Evolutionary conservation across 1,140 invertebrate genomes (phyloP), one percentile per base, ranked within the genome.

Genomic region (Catajapyx aquilonaris): DNA sequence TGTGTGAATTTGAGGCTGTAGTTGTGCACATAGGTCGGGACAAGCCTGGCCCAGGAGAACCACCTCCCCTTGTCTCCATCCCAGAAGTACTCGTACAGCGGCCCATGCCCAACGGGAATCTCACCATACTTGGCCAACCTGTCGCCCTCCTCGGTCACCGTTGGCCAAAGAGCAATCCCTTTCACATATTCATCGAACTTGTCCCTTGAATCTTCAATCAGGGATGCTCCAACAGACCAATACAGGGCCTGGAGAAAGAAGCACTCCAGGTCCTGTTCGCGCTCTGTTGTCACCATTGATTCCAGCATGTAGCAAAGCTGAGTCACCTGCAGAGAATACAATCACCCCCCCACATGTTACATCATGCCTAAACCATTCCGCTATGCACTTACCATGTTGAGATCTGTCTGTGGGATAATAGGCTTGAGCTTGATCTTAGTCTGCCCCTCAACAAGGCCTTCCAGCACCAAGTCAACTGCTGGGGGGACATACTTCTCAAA

Each of bases 261-360:
- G 31, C 73, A 72, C 51, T 81, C 74, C 20, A 81, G 52, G 23
- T 55, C 54, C 21, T 47, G 40, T 10, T 57, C 54, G 31, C 54
- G 53, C 2, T 16, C 10, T 1, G 35, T 46, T 37, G 65, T 69
- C 36, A 68, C 54, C 16, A 76, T 53, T 0, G 73, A 66, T 45
- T 85, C 78, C 34, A 88, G 68, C 55, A 85, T 73, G 45, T 67
- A 65, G 49, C 79, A 77, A n/a, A 91, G 57, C 50, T 91, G 86
- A 4, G 66, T 67, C 0, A 86, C 68, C 76, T 80, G 45, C n/a
- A n/a, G n/a, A n/a, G n/a, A n/a, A n/a, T n/a, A n/a, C n/a, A n/a
- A n/a, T n/a, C n/a, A n/a, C n/a, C n/a, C n/a, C n/a, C n/a, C n/a
- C n/a, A 28, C 23, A 28, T 13, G 13, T 7, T 28, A 28, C 23